Conservation (phyloP, 2,113 vertebrate genomes). For the Anser brachyrhynchus region DNA sequence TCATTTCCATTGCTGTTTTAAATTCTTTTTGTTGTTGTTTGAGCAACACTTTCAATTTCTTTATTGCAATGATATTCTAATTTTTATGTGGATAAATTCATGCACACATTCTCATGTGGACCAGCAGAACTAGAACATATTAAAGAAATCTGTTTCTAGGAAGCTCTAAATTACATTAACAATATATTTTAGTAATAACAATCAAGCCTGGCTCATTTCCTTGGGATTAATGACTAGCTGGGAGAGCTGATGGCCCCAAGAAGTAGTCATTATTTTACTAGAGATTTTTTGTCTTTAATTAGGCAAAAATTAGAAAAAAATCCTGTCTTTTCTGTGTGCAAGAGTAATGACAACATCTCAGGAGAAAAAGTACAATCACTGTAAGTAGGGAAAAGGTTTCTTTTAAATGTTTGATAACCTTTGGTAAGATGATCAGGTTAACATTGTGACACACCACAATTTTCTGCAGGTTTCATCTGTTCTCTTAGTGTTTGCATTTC, state of each 20-base stretch:
- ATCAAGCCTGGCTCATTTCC: conserved; percentile 65
- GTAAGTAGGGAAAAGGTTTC: not conserved
- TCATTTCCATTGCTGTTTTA: not conserved
- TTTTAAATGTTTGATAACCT: not conserved
- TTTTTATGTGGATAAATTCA: conserved; percentile 15
- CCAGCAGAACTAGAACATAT: not conserved
- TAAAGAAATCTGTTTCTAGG: conserved; percentile 41
- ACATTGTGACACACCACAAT: not conserved
- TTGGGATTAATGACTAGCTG: conserved; percentile 71
- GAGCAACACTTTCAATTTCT: not conserved
- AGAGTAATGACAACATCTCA: conserved; percentile 21
- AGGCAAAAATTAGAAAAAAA: conserved; percentile 60
- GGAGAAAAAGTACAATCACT: not conserved
- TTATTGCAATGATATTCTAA: not conserved
- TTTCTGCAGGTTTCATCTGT: not conserved
- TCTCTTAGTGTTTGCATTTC: conserved; percentile 9
- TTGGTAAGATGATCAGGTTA: not conserved
- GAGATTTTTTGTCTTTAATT: conserved; percentile 71
- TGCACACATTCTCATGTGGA: not conserved
- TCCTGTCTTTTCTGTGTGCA: not conserved
- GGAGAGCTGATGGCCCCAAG: conserved; percentile 64
- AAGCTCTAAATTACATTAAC: conserved; percentile 61
- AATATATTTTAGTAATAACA: conserved; percentile 60
- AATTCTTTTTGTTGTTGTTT: not conserved
- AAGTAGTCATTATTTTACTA: conserved; percentile 73